Percentiles rank a stretch among this genome's conserved stretches.
Evolutionary conservation across 2,888 invertebrate species (phyloP).

Genomic region (Onthophagus sagittarius): DNA sequence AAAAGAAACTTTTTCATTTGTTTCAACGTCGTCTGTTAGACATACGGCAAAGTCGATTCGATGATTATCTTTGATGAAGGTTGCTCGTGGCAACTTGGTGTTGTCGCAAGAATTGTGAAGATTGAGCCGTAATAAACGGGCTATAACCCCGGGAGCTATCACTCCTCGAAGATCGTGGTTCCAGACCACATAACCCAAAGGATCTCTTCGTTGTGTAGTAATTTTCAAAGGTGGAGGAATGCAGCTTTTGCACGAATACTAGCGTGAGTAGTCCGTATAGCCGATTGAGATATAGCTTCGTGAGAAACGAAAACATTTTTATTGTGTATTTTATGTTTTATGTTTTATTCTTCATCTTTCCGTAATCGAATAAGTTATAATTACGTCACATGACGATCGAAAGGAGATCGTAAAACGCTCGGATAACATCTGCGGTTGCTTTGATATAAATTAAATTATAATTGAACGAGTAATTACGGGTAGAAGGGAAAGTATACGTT

Average conservation of each 20-base stretch:
- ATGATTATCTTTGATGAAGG: neutral
- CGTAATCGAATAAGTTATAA: neutral
- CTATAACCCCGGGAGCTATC: neutral
- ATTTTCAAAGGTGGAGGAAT: neutral
- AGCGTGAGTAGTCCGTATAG: neutral
- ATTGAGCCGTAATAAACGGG: neutral
- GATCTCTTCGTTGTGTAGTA: neutral
- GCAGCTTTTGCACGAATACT: constrained; percentile 4
- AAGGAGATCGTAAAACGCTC: neutral
- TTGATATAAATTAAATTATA: neutral
- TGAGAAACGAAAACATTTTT: neutral
- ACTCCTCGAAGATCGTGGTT: neutral
- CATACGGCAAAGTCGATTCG: neutral
- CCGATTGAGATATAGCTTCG: neutral
- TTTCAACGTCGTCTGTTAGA: constrained; percentile 2
- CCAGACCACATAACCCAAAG: neutral
- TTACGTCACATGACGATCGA: neutral
- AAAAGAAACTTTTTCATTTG: constrained; percentile 4
- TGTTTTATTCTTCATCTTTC: neutral
- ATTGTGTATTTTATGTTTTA: neutral
- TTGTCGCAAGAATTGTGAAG: neutral
- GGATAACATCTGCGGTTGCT: neutral
- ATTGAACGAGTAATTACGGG: neutral
- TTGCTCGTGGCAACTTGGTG: neutral
- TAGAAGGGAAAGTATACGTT: neutral